Base-by-base conservation (phyloP, 2,113 vertebrate genomes). In the Bucco capensis region DNA sequence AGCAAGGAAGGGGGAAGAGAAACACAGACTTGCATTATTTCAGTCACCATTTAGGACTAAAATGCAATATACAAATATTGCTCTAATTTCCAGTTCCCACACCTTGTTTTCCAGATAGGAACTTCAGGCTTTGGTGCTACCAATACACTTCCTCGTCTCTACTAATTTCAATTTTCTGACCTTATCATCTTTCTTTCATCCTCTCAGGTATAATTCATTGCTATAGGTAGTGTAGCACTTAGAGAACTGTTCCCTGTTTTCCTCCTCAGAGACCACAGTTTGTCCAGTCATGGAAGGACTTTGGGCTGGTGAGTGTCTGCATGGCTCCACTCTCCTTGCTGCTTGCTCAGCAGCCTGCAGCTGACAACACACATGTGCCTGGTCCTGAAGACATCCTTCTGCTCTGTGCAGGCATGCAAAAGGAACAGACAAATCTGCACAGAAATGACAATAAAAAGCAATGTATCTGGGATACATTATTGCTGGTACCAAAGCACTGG, bases 41-140 rank as follows among this genome's bases (percentile, higher is more conserved):
- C 81, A 66, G 54, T 89, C 58, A 84, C 46, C 42, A n/a, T 65
- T 84, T 76, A 79, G 40, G 53, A 49, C 70, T 79, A 57, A 90
- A 87, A 82, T 57, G 15, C 35, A 75, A 72, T 82, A 95, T 50
- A 90, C 70, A 95, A 82, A 91, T 87, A 82, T 77, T 85, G 62
- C 38, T 89, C 66, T 49, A 56, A 81, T 79, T 92, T 88, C 75
- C 7, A 25, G 40, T 93, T 95, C 66, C 73, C 66, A 82, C 74
- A 58, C 47, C 9, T 42, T 47, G 7, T 84, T 86, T 17, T 0
- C 31, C 46, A n/a, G n/a, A 53, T 67, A 78, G 40, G 35, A 90
- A 65, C 81, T 81, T 64, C 18, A 44, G 61, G 53, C 60, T 66
- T 80, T 74, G 44, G 28, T 74, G 73, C 24, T 67, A 42, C 60